These are phyloP conservation scores for Malachius bipustulatus DNA, from an alignment of 2,888 invertebrate genomes.

Conservation along the genomic window DNA sequence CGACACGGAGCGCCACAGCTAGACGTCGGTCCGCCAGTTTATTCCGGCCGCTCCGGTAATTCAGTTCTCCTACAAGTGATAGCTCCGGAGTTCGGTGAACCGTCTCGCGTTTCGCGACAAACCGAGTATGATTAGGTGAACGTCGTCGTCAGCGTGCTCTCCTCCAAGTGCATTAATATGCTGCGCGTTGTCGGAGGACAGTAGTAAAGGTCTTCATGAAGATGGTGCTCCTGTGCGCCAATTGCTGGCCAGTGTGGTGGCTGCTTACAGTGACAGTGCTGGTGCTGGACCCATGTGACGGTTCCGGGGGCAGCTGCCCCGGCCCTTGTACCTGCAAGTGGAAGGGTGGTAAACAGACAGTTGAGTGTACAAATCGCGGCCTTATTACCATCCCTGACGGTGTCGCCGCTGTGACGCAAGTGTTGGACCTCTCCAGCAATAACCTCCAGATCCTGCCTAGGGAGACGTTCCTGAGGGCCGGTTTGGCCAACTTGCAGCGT, in stretches of 20 bases:
- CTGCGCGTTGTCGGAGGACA: no score
- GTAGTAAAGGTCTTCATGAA: no score
- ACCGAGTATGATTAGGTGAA: no score
- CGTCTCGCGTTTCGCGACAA: no score
- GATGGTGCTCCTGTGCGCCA: conserved; percentile 10
- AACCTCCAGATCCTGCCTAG: conserved; percentile 72
- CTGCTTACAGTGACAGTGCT: conserved; percentile 14
- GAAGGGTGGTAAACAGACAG: conserved; percentile 89
- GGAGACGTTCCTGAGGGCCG: conserved; percentile 70
- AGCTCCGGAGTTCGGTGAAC: no score
- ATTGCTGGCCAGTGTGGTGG: conserved; percentile 10
- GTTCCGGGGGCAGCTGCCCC: conserved; percentile 54
- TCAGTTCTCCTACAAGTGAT: no score
- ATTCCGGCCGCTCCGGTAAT: no score
- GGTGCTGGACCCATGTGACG: conserved; percentile 28
- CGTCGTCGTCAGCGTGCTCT: no score
- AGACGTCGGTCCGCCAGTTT: no score
- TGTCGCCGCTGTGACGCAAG: conserved; percentile 81
- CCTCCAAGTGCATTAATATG: no score
- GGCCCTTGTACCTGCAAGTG: conserved; percentile 81
- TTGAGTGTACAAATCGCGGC: conserved; percentile 75
- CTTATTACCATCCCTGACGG: conserved; percentile 76
- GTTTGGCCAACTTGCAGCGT: conserved; percentile 75
- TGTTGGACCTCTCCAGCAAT: conserved; percentile 80
- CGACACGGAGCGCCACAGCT: no score